phyloP scores from a whole-genome alignment of 64 coral and sea anemone genomes.

The Pocillopora verrucosa region DNA sequence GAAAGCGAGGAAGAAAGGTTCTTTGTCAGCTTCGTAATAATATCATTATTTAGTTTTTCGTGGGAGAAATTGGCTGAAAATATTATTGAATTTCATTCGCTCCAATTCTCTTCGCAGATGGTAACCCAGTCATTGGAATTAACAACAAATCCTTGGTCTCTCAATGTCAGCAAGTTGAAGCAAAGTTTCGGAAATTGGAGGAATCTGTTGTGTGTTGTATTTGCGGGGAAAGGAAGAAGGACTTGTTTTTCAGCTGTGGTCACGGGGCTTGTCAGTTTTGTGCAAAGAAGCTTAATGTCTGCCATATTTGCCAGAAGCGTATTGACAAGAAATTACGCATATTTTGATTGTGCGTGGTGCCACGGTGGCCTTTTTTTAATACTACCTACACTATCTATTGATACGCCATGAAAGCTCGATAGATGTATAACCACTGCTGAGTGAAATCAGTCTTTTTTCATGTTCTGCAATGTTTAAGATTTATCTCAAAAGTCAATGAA shows the following conservation, averaged over 20 bases:
- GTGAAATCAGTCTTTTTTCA: too few relatives aligned
- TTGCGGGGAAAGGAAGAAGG: conserved; percentile 42
- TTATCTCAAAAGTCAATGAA: too few relatives aligned
- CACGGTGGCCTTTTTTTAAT: too few relatives aligned
- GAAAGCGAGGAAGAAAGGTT: too few relatives aligned
- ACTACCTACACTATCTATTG: too few relatives aligned
- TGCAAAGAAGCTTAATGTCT: conserved; percentile 40
- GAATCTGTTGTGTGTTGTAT: conserved; percentile 62
- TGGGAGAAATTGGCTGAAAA: too few relatives aligned
- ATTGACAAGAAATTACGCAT: conserved; percentile 56
- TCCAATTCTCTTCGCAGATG: conserved; percentile 7
- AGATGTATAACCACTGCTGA: too few relatives aligned
- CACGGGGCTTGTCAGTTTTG: conserved; percentile 56
- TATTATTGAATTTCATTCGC: too few relatives aligned
- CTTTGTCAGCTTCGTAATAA: too few relatives aligned
- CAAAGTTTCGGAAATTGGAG: conserved; percentile 56
- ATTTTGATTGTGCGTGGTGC: conserved; percentile 3
- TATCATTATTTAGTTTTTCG: too few relatives aligned
- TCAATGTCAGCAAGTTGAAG: conserved; percentile 31
- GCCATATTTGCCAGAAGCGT: conserved; percentile 54
- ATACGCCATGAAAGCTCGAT: too few relatives aligned
- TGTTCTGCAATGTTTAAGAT: too few relatives aligned
- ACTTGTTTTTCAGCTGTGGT: conserved; percentile 58
- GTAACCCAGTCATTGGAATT: conserved; percentile 8
- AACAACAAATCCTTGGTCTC: conserved; percentile 21